A percentile compares a stretch with the other conserved stretches of the same genome.
These are phyloP conservation scores for Cryptocephalus moraei DNA, from an alignment of 2,888 invertebrate species.

Conservation along the genomic window DNA sequence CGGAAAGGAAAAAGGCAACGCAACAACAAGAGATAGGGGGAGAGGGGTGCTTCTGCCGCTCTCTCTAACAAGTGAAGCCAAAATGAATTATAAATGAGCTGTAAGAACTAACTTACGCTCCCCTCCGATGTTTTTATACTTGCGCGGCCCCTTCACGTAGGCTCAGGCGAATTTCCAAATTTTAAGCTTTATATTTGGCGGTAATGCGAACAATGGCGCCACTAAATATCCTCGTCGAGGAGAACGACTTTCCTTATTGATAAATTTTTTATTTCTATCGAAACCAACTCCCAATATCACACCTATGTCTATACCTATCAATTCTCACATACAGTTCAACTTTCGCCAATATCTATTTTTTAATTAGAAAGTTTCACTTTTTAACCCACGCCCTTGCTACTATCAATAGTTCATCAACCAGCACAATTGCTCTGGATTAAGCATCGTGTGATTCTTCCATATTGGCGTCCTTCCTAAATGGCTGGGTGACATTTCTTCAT, in stretches of 20 bases:
- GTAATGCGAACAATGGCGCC: slow-evolving; percentile 10
- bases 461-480: too few relatives aligned
- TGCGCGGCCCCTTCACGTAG: slow-evolving; percentile 23
- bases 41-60: slow-evolving; percentile 14
- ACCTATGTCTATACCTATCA: too few relatives aligned
- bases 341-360: too few relatives aligned
- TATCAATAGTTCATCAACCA: too few relatives aligned
- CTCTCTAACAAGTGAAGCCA: slow-evolving; percentile 26
- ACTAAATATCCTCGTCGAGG: not conserved
- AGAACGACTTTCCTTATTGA: slow-evolving; percentile 5
- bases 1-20: slow-evolving; percentile 8
- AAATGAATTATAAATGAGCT: slow-evolving; percentile 39
- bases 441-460: too few relatives aligned
- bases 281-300: slow-evolving; percentile 1
- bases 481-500: too few relatives aligned
- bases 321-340: too few relatives aligned
- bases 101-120: slow-evolving; percentile 41
- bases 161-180: slow-evolving; percentile 30
- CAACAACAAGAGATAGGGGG: not conserved
- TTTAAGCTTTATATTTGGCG: slow-evolving; percentile 30
- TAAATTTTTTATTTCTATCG: slow-evolving; percentile 6
- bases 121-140: slow-evolving; percentile 33
- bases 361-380: too few relatives aligned
- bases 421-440: too few relatives aligned
- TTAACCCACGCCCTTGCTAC: too few relatives aligned